Evolutionary conservation across 2,113 vertebrate species (phyloP), one percentile per base, ranked within the genome.

Genomic region (Erpornis zantholeuca): DNA sequence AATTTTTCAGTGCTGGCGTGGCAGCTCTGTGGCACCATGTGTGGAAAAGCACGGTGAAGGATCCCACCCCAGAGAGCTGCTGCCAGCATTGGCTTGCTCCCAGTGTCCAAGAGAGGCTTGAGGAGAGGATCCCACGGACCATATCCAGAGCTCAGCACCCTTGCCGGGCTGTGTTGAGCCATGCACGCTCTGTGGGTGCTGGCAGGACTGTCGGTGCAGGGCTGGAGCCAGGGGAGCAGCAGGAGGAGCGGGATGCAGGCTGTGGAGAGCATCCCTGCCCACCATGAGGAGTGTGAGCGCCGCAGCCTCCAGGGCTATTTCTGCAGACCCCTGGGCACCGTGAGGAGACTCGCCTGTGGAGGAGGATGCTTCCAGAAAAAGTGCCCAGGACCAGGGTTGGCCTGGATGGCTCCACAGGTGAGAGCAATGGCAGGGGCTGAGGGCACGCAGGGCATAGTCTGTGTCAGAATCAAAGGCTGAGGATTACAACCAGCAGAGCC

Each of bases 151-250:
- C 61, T 50, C 10, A 8, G 71, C 56, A 12, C 3, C 52, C 22
- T 75, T 53, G 7, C 66, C 1, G 0, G 8, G 38, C 85, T 22
- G 40, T 8, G 19, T 0, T 5, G 40, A 28, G 87, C 71, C 73
- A 89, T 99, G 98, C 97, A 98, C 3, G 40, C 97, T 0, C 85
- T 98, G 47, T 97, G 98, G 59, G 96, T 90, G 2, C 97, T 98
- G 94, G 94, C 95, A 7, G 95, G 98, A 60, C 96, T 98, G 77
- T 96, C 75, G 2, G 72, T 95, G 38, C 97, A 97, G 73, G 93
- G 92, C 94, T 97, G 98, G 96, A 83, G 94, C 33, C 97, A 84
- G 86, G 71, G 38, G 24, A 50, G 91, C 77, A 42, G 72, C 56
- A 76, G 27, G 36, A 70, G 64, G 19, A 86, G 12, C 3, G 23